These are phyloP conservation scores for Stratiomys singularior DNA, from an alignment of 2,888 invertebrate genomes.

Conservation along the genomic window DNA sequence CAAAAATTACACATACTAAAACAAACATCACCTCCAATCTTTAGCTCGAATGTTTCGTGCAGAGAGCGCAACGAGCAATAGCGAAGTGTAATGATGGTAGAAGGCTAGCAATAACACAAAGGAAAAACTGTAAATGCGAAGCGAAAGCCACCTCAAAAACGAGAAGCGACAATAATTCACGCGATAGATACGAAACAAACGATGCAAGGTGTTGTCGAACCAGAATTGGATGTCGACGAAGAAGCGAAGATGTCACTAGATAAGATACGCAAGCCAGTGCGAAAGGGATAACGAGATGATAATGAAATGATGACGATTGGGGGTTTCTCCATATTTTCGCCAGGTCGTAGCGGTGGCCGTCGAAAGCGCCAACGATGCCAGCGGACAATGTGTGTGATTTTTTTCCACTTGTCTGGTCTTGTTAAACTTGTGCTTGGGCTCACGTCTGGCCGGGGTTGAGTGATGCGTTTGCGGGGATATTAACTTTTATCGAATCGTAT, in stretches of 20 bases:
- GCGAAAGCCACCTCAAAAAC: constrained; percentile 24
- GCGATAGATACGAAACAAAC: neutral
- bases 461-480: neutral
- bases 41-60: no score
- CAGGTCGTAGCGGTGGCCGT: neutral
- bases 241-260: neutral
- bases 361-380: neutral
- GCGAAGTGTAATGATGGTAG: neutral
- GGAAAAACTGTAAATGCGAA: constrained; percentile 36
- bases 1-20: no score
- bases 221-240: neutral
- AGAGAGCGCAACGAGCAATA: constrained; percentile 9
- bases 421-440: neutral
- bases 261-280: neutral
- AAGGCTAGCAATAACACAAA: constrained; percentile 21
- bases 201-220: constrained; percentile 22
- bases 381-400: neutral
- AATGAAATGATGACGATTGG: constrained; percentile 32
- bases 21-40: no score
- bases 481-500: constrained; percentile 24
- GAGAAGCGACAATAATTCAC: constrained; percentile 43
- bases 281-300: constrained; percentile 9
- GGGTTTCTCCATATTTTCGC: constrained; percentile 21
- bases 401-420: neutral
- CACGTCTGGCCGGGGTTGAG: neutral